Percentiles rank a stretch among this genome's conserved stretches.
Evolutionary conservation across 2,797 vertebrate genomes (phyloP).

Genomic region (Mormyrops boulengeri): DNA sequence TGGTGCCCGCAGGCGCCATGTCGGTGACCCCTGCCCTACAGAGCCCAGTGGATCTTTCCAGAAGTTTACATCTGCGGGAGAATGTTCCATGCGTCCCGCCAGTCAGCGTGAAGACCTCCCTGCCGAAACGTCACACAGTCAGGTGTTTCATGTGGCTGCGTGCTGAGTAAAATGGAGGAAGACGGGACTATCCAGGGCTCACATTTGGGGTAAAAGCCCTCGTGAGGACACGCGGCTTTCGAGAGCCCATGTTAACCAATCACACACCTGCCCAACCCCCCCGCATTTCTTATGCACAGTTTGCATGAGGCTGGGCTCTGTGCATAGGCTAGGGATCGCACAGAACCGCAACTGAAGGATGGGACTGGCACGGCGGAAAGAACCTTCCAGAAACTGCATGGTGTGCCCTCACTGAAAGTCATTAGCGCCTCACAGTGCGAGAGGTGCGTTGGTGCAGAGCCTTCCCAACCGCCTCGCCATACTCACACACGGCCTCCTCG

Average conservation of each 20-base stretch:
- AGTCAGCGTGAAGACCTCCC: background rate
- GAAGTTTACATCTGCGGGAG: background rate
- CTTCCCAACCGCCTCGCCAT: constrained; percentile 18
- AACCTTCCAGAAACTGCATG: background rate
- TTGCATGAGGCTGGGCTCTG: constrained; percentile 38
- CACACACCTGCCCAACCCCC: constrained; percentile 21
- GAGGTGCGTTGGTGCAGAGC: background rate
- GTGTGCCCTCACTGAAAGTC: background rate
- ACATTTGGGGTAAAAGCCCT: background rate
- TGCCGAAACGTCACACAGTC: background rate
- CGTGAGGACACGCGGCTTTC: background rate
- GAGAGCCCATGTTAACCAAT: background rate
- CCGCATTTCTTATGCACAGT: background rate
- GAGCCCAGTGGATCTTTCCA: background rate
- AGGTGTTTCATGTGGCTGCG: background rate
- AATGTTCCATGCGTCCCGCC: background rate
- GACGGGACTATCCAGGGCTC: background rate
- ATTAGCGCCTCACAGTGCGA: background rate
- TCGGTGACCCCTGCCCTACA: background rate
- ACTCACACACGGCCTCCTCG: constrained; percentile 93
- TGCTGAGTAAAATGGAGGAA: background rate
- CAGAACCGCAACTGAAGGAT: constrained; percentile 43
- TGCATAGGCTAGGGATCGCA: constrained; percentile 34
- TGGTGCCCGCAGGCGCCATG: too few relatives aligned
- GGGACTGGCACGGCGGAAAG: constrained; percentile 25